Base-by-base conservation (phyloP, 2,113 vertebrate genomes). In the Cavia porcellus region DNA sequence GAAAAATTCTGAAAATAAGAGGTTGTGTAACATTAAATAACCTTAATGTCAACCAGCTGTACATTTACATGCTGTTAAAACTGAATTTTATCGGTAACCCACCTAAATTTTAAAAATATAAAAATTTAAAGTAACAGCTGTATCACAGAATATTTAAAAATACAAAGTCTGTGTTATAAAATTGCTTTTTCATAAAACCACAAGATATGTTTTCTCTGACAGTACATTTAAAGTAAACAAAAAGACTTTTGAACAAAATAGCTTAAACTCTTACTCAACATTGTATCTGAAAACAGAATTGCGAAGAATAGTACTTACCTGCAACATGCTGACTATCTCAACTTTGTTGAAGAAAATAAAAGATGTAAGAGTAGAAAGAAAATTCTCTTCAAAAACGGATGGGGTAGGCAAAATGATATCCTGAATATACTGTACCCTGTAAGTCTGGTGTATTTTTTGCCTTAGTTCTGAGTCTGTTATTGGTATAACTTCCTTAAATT, bases 291-390 rank as follows among this genome's bases (percentile, higher is more conserved):
- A 95, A 66, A 97, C 3, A 95, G 4, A 92, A 93, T 82, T 95
- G 55, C 94, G 1, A 88, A 0, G 52, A 96, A 75, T 13, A 96
- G 86, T 42, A 98, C 99, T 99, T 99, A 99, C 99, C 99, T 99
- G 99, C 97, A 99, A 99, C 99, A 99, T 99, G 99, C 99, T 99
- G 99, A 99, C 99, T 98, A 99, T 99, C 98, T 99, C 99, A 98
- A 99, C 99, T 98, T 99, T 99, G 99, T 99, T 99, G 99, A 99
- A 99, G 98, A 99, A 99, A 99, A 99, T 99, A 98, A 99, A 99
- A 97, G 99, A 99, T 11, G 99, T 99, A 97, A 99, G 99, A 14
- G 99, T 99, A 98, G 99, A 99, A 97, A 99, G 99, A 98, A 99
- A 99, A 99, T 99, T 99, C 98, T 99, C 99, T 98, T 99, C 99